phyloP scores from a whole-genome alignment of 2,888 invertebrate genomes.

The Corbicula japonica region DNA sequence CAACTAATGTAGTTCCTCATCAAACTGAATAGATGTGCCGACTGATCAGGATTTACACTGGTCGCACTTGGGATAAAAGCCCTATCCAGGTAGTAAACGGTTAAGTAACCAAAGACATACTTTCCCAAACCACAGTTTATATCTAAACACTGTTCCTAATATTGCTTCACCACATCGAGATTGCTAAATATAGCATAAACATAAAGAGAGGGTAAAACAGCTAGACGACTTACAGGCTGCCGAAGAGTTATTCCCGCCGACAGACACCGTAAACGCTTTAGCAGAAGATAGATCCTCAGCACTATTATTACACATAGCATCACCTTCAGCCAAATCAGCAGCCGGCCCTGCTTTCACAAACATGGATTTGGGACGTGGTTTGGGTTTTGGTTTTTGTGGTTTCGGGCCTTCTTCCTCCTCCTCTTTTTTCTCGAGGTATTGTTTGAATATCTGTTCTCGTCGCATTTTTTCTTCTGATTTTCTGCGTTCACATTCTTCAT shows the following conservation, averaged over 20 bases:
- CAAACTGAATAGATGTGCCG: too few species aligned
- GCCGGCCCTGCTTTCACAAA: conserved; percentile 73
- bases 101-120: too few species aligned
- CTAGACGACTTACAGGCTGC: conserved; percentile 57
- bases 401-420: conserved; percentile 88
- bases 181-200: too few species aligned
- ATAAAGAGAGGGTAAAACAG: neutral
- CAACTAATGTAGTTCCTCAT: too few species aligned
- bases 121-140: too few species aligned
- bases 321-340: conserved; percentile 62
- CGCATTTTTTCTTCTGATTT: conserved; percentile 95
- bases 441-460: conserved; percentile 95
- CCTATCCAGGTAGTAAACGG: too few species aligned
- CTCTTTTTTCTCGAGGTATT: conserved; percentile 97
- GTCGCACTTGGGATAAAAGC: too few species aligned
- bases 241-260: conserved; percentile 39
- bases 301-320: conserved; percentile 64
- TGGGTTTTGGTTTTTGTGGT: conserved; percentile 59
- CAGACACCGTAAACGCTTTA: conserved; percentile 55
- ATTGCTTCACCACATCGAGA: too few species aligned
- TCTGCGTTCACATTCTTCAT: conserved; percentile 90
- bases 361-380: conserved; percentile 82
- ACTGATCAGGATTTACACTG: too few species aligned
- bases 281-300: conserved; percentile 79
- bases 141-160: too few species aligned